phyloP scores from a whole-genome alignment of 2,797 vertebrate genomes.

The Tinamus major region DNA sequence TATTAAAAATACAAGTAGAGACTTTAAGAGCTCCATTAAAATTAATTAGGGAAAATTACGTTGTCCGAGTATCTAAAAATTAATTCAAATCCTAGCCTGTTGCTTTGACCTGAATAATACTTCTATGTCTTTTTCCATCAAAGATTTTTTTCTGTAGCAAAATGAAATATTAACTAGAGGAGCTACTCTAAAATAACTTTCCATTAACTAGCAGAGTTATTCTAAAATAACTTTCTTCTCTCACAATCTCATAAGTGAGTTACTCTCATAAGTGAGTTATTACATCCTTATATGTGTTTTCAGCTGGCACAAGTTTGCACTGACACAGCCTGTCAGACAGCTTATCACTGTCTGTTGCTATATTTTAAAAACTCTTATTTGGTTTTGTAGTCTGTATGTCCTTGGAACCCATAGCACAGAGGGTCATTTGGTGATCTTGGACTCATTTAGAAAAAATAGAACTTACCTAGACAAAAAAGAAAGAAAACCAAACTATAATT shows the following conservation, averaged over 20 bases:
- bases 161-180: background rate
- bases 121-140: background rate
- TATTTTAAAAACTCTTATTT: background rate
- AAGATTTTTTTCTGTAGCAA: background rate
- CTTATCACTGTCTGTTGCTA: background rate
- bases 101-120: background rate
- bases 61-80: slow-evolving; percentile 4
- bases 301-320: background rate
- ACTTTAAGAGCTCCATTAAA: slow-evolving; percentile 20
- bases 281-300: background rate
- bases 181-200: background rate
- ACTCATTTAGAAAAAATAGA: slow-evolving; percentile 14
- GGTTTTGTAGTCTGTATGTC: background rate
- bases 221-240: background rate
- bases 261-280: background rate
- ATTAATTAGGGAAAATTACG: background rate
- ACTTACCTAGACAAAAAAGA: slow-evolving; percentile 12
- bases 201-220: background rate
- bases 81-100: background rate
- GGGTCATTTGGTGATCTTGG: background rate
- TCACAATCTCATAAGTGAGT: background rate
- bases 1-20: background rate
- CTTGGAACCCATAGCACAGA: background rate
- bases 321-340: background rate
- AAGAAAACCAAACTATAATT: background rate